Evolutionary conservation across 2,888 invertebrate species (phyloP).

Genomic region (Marronus borbonicus): DNA sequence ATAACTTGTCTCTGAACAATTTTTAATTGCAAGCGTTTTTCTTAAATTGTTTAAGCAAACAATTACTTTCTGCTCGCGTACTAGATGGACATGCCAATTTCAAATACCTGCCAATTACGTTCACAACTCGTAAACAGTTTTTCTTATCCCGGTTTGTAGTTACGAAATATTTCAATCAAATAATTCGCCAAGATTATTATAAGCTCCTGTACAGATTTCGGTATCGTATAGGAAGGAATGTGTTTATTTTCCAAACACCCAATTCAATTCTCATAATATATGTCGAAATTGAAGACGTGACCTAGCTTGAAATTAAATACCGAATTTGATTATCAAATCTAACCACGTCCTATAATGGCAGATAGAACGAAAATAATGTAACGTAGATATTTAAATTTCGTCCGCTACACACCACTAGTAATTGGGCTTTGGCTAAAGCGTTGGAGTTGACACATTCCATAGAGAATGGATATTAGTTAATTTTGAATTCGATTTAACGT

Average conservation of each 20-base stretch:
- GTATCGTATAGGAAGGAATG: too few species aligned
- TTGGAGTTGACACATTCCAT: constrained; percentile 35
- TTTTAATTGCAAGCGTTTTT: too few species aligned
- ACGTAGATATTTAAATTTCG: neutral
- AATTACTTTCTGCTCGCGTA: too few species aligned
- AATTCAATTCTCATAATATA: neutral
- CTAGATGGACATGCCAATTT: too few species aligned
- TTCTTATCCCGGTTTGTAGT: too few species aligned
- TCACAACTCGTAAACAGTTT: too few species aligned
- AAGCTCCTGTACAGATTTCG: too few species aligned
- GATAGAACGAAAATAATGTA: neutral
- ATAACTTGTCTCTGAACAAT: too few species aligned
- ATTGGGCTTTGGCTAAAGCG: neutral
- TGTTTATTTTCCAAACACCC: neutral
- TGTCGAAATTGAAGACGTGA: neutral
- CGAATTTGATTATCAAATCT: neutral
- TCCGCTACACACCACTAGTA: neutral
- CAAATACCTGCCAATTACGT: too few species aligned
- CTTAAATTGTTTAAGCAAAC: too few species aligned
- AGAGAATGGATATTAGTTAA: constrained; percentile 34
- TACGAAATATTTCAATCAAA: too few species aligned
- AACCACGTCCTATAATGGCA: neutral
- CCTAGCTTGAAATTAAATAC: neutral
- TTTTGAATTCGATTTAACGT: constrained; percentile 28
- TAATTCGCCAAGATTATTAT: too few species aligned